Base-by-base conservation (phyloP, 2,797 vertebrate genomes). In the Amazona ochrocephala region DNA sequence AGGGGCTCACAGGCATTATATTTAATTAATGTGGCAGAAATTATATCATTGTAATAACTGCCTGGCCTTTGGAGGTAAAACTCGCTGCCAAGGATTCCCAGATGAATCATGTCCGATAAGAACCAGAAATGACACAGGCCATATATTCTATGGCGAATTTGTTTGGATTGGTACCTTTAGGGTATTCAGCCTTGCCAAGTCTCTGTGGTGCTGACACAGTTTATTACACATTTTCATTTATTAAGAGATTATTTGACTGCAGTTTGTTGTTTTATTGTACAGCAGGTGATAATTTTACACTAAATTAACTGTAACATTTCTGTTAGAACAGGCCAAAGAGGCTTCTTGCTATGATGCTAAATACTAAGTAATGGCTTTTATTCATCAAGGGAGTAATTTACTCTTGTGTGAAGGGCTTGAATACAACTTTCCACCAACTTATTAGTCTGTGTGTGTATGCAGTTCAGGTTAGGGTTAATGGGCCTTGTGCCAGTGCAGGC, bases 151-250 rank as follows among this genome's bases (percentile, higher is more conserved):
- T 83, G 84, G 95, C 41, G 84, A 87, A 95, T 96, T 93, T 96
- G 95, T 96, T 96, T 93, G 87, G 91, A 94, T 91, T 94, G 93
- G 90, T 96, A 97, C 95, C 96, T 97, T 96, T 95, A 95, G 95
- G 94, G 93, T 96, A 94, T 94, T 95, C 90, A 89, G 94, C 90
- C 84, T 92, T 95, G 94, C 95, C 94, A 96, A 94, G 88, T 96
- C 94, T 96, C 96, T 81, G 94, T 0, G 47, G 94, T 87, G 90
- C 93, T 96, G 93, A 95, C 94, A 96, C 94, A 95, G 91, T 96
- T 96, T 97, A 97, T 96, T 95, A 96, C 93, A 93, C 94, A 94
- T 96, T 97, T 97, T 95, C 95, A 96, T 97, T 96, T 97, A 96
- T 96, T 97, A 97, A 93, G 95, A 96, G 94, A 94, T 96, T 96